Evolutionary conservation across 2,888 invertebrate species (phyloP).

Genomic region (Thera obeliscata): DNA sequence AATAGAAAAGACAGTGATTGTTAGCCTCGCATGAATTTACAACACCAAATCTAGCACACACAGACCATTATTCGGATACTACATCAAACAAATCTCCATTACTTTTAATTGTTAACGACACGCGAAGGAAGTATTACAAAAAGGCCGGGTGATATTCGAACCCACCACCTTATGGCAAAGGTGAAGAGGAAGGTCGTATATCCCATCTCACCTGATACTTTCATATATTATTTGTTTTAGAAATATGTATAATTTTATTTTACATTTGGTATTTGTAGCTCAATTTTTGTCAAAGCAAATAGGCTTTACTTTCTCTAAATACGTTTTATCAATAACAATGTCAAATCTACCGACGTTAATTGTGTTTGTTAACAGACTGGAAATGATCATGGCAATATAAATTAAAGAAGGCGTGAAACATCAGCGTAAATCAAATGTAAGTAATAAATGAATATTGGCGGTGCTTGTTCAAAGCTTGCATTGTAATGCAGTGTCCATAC

Average conservation of each 20-base stretch:
- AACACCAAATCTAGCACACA: conserved; percentile 6
- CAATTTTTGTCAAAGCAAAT: neutral
- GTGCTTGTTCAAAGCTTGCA: conserved; percentile 55
- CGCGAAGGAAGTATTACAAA: too few relatives aligned
- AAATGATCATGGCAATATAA: conserved; percentile 8
- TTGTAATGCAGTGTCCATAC: conserved; percentile 41
- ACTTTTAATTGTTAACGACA: neutral
- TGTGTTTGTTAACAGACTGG: conserved; percentile 1
- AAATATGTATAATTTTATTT: too few relatives aligned
- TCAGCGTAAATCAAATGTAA: conserved; percentile 32
- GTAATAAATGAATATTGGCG: conserved; percentile 74
- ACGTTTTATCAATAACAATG: neutral
- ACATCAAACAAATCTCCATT: neutral
- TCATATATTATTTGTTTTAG: too few relatives aligned
- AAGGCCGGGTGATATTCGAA: too few relatives aligned
- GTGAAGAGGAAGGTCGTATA: too few relatives aligned
- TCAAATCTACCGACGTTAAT: neutral
- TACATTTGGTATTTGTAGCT: neutral
- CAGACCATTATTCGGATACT: neutral
- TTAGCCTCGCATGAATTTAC: neutral
- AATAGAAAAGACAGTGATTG: neutral
- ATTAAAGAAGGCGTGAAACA: conserved; percentile 13
- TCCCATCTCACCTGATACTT: too few relatives aligned
- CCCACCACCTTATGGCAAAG: too few relatives aligned
- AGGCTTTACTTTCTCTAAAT: neutral